These are phyloP conservation scores for Drosophila teissieri DNA, from an alignment of 1,140 invertebrate genomes.

Conservation along the genomic window DNA sequence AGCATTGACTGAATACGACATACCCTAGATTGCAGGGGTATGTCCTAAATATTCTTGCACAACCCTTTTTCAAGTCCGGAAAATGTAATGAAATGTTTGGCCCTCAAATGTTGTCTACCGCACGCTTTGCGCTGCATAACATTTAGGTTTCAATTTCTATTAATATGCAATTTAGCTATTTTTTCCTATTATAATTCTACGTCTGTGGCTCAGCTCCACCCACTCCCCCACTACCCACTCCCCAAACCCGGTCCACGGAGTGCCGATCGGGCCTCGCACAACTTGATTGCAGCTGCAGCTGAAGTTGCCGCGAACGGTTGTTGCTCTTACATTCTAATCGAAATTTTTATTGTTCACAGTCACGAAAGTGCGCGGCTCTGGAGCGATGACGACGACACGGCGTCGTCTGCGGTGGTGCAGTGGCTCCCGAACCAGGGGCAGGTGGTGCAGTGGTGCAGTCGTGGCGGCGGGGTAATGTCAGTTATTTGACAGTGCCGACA, in stretches of 20 bases:
- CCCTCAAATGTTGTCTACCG: conserved; percentile 1
- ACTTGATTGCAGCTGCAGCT: conserved; percentile 64
- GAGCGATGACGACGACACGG: conserved; percentile 45
- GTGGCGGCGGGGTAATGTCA: conserved; percentile 68
- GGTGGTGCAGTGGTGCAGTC: not conserved
- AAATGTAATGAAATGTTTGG: conserved; percentile 5
- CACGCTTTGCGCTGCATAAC: conserved; percentile 38
- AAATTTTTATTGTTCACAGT: conserved; percentile 79
- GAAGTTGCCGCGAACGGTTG: conserved; percentile 49
- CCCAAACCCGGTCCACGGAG: not conserved
- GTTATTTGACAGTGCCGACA: conserved; percentile 77
- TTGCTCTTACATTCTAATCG: conserved; percentile 81
- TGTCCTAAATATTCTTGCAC: not conserved
- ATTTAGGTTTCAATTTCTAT: conserved; percentile 79
- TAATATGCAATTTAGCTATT: conserved; percentile 76
- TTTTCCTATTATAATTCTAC: conserved; percentile 56
- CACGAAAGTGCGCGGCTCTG: conserved; percentile 72
- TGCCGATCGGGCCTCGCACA: conserved; percentile 11
- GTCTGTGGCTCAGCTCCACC: conserved; percentile 38
- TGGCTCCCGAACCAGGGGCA: conserved; percentile 2
- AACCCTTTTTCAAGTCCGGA: not conserved
- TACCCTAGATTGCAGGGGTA: not conserved
- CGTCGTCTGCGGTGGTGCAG: conserved; percentile 53
- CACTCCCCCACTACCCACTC: no score
- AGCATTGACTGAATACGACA: no score